Base-by-base conservation (phyloP, 2,113 vertebrate species). In the Platichthys stellatus region DNA sequence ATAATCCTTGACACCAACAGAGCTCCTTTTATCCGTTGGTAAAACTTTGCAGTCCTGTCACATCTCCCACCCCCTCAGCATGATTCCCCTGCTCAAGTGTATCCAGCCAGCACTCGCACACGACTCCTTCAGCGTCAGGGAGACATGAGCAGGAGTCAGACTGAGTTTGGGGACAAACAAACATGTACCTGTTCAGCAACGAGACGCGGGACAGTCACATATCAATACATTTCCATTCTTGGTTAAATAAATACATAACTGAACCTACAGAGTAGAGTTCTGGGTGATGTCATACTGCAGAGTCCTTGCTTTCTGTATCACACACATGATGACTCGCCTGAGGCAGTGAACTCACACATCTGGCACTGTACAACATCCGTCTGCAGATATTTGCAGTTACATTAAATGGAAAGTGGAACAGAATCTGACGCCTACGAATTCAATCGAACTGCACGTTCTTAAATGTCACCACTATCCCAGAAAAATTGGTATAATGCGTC, bases 31-130 rank as follows among this genome's bases (percentile, higher is more conserved):
- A 88, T 89, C 84, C 78, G 88, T 92, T 89, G 86, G 86, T 71
- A 74, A 83, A 77, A 80, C 91, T 92, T 84, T 91, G 88, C 83
- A 93, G 89, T 83, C 84, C 61, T 87, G 80, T 90, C 81, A 92
- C 89, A 90, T 88, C 83, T 74, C 71, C 75, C 76, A 67, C 83
- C 82, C 74, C 71, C 72, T 83, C 86, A 31, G 31, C 31, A 31
- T 31, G 79, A 69, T 78, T 86, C 78, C 61, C 31, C 59, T 67
- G 78, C 68, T 78, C 31, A 81, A 83, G 72, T 77, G 67, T 14
- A 66, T 67, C 80, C 79, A 81, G 61, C 45, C 58, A 74, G 56
- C 62, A 63, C 72, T 74, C 53, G 31, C 28, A 53, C 49, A 61
- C 53, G 72, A 71, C 74, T 49, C 40, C 73, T 69, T 65, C 77